Evolutionary conservation across 2,113 vertebrate species (phyloP), one percentile per base, ranked within the genome.

Genomic region (Nothobranchius furzeri): DNA sequence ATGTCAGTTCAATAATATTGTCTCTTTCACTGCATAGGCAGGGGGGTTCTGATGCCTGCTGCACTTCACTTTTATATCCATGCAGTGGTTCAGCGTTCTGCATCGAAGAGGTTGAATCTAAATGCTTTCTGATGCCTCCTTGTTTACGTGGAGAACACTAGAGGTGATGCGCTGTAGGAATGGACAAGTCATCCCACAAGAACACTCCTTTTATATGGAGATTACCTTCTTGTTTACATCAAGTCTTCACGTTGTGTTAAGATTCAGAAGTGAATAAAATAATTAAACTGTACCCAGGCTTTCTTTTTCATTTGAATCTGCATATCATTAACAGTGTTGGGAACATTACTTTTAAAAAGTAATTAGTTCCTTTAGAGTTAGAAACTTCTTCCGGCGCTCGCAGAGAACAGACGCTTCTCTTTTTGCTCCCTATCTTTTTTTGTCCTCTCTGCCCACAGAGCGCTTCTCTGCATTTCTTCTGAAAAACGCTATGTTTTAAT

Each of bases 141-240:
- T 42, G 60, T 74, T 57, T 45, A 42, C 20, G 47, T 17, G 42
- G 47, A 15, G 63, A 81, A 69, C 45, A 66, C 13, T 6, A 9
- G 47, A 42, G 67, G 61, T 10, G 66, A 64, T 66, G 42, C 8
- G 8, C 50, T 6, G 51, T 6, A 15, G 17, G 50, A 73, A 42
- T 45, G 70, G 80, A 66, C 55, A 54, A 75, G 64, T 68, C 12
- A 50, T 82, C 81, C 78, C 78, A 20, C 37, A 40, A 57, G 43
- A 59, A 70, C 24, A 8, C 37, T 14, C 52, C 79, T 88, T 88
- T 91, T 68, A 85, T 76, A 88, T 83, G 83, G 9, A 84, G 62
- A 89, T 87, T 49, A 7, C n/a, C 35, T 49, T 62, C 69, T 72
- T 72, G 73, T 86, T 87, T 75, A 78, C 60, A 14, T 50, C 30